These are phyloP conservation scores for human (Homo sapiens) DNA, from an alignment of 2,113 vertebrate genomes.

Conservation along the genomic window DNA sequence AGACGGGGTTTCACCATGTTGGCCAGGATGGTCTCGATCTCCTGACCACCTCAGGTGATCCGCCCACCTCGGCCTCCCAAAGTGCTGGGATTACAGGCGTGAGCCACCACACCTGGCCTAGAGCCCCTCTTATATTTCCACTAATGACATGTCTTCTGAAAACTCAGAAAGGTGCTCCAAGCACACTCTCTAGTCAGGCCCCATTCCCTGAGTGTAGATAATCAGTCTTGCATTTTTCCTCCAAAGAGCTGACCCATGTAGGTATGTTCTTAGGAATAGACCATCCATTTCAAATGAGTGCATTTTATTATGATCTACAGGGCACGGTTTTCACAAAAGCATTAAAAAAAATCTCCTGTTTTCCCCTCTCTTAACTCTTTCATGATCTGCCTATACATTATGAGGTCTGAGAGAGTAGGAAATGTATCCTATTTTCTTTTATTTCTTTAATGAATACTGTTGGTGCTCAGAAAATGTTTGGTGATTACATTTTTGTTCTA, in stretches of 20 bases:
- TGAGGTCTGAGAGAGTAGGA: background rate
- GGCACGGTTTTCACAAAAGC: slow-evolving; percentile 51
- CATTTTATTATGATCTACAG: slow-evolving; percentile 67
- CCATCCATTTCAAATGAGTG: slow-evolving; percentile 75
- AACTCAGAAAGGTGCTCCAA: background rate
- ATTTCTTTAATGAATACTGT: background rate
- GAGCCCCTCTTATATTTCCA: background rate
- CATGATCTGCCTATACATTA: background rate
- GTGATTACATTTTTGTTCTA: background rate
- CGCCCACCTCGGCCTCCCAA: no score
- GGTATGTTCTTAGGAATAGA: slow-evolving; percentile 48
- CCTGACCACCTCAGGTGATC: no score
- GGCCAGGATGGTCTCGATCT: no score
- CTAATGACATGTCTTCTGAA: background rate
- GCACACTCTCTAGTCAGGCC: background rate
- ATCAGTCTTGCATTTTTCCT: slow-evolving; percentile 48
- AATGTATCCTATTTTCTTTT: background rate
- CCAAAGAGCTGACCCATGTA: slow-evolving; percentile 61
- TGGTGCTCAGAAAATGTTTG: background rate
- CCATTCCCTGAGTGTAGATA: background rate
- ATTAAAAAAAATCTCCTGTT: background rate
- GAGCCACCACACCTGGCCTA: no score
- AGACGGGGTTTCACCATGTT: no score
- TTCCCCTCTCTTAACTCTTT: slow-evolving; percentile 53
- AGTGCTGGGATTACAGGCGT: no score